phyloP scores from a whole-genome alignment of 2,113 vertebrate genomes.

The Rhadina sibilatrix region DNA sequence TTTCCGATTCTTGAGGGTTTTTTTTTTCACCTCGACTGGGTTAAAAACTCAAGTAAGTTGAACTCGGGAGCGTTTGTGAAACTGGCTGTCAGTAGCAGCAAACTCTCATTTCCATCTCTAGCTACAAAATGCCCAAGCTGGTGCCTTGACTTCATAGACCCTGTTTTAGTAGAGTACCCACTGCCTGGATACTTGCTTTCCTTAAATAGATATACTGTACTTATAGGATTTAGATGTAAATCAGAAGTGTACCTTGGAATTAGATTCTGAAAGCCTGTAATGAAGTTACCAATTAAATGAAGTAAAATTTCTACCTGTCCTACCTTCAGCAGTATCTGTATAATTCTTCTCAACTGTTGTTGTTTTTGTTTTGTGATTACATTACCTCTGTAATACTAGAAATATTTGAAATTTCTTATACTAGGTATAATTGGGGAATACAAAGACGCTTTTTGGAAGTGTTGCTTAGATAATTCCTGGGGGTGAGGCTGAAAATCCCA shows the following conservation, averaged over 20 bases:
- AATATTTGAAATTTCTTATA: not conserved
- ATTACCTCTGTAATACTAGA: not conserved
- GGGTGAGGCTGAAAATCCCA: not conserved
- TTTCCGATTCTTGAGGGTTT: rapidly evolving
- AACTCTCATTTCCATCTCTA: rapidly evolving
- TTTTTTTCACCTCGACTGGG: not conserved
- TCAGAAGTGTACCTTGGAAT: not conserved
- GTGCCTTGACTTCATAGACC: not conserved
- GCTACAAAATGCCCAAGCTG: not conserved
- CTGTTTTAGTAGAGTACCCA: rapidly evolving
- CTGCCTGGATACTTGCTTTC: not conserved
- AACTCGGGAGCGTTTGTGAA: not conserved
- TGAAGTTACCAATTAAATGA: not conserved
- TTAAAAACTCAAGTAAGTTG: not conserved
- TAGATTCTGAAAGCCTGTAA: not conserved
- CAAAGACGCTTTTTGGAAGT: not conserved
- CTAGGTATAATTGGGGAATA: not conserved
- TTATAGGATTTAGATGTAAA: not conserved
- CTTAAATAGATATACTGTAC: rapidly evolving
- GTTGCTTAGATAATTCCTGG: not conserved
- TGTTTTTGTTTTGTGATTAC: not conserved
- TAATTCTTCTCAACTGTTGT: not conserved
- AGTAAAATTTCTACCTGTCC: not conserved
- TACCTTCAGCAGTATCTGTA: not conserved
- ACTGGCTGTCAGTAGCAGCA: no score